Percentiles rank a stretch among this genome's conserved stretches.
phyloP scores from a whole-genome alignment of 2,113 vertebrate species.

The Pao palembangensis region DNA sequence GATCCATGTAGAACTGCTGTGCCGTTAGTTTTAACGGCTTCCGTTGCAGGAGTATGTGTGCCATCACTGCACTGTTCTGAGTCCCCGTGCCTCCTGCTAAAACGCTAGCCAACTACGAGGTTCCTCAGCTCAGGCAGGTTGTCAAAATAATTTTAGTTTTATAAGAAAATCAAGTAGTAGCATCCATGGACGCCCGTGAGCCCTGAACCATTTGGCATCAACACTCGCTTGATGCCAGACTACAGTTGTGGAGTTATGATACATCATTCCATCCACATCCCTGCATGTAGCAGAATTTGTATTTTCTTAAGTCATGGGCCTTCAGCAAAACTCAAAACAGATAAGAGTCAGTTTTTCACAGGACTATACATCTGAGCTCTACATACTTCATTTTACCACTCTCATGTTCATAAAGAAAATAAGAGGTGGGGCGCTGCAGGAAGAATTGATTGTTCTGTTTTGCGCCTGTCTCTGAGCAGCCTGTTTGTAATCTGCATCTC shows the following conservation, averaged over 20 bases:
- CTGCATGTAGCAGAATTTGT: background rate
- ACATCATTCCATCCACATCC: background rate
- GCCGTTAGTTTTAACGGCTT: conserved; percentile 36
- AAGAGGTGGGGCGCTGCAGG: background rate
- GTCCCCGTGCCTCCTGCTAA: conserved; percentile 33
- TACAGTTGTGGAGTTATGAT: conserved; percentile 1
- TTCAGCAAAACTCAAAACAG: background rate
- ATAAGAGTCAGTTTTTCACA: background rate
- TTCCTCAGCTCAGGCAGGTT: conserved; percentile 52
- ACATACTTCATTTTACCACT: background rate
- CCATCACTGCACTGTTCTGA: conserved; percentile 35
- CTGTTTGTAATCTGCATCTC: conserved; percentile 34
- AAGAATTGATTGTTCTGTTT: conserved; percentile 22
- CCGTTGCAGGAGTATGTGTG: conserved; percentile 31
- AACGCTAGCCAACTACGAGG: conserved; percentile 28
- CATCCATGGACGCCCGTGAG: conserved; percentile 35
- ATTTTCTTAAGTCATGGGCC: background rate
- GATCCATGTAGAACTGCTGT: conserved; percentile 25
- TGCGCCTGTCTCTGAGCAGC: conserved; percentile 7
- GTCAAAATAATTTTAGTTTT: no score
- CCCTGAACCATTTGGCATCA: conserved; percentile 17
- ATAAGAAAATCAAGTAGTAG: conserved; percentile 16
- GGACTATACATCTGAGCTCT: background rate
- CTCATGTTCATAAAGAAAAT: background rate
- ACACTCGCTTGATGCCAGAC: background rate